Conservation (phyloP, 2,888 invertebrate genomes). For the Hemistola chrysoprasaria region DNA sequence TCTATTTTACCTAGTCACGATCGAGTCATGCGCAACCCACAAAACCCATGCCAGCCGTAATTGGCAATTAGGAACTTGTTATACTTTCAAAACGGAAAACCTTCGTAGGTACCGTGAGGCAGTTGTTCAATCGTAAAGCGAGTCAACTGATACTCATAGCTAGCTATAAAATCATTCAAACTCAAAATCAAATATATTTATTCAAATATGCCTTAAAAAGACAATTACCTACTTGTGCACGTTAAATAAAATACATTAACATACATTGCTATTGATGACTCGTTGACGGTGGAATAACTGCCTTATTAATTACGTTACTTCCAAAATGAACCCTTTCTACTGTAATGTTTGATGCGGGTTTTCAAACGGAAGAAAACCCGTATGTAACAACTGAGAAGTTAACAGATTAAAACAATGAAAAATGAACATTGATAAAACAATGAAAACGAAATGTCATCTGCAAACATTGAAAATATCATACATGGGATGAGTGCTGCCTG, state of each 20-base stretch:
- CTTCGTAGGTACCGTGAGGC: too few relatives aligned
- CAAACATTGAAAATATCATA: conserved; percentile 4
- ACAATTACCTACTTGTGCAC: too few relatives aligned
- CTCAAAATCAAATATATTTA: too few relatives aligned
- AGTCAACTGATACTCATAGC: too few relatives aligned
- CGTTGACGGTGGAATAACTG: too few relatives aligned
- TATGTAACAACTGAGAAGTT: conserved; percentile 6
- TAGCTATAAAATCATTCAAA: too few relatives aligned
- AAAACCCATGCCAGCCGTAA: conserved; percentile 3
- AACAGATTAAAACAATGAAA: not conserved
- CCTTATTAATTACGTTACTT: conserved; percentile 1
- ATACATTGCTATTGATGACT: too few relatives aligned
- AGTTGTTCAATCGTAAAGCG: too few relatives aligned
- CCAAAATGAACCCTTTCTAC: conserved; percentile 3
- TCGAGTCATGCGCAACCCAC: conserved; percentile 6
- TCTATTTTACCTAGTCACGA: conserved; percentile 9
- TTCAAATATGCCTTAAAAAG: too few relatives aligned
- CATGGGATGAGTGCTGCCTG: too few relatives aligned
- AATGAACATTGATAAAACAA: conserved; percentile 7
- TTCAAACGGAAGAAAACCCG: not conserved
- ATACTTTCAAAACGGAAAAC: conserved; percentile 1
- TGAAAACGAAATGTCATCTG: conserved; percentile 2
- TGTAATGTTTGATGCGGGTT: conserved; percentile 1
- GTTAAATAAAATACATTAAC: too few relatives aligned
- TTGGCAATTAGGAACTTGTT: conserved; percentile 2